Percentiles rank a stretch among this genome's conserved stretches.
Evolutionary conservation across 2,113 vertebrate species (phyloP).

Genomic region (Nipponia nippon): DNA sequence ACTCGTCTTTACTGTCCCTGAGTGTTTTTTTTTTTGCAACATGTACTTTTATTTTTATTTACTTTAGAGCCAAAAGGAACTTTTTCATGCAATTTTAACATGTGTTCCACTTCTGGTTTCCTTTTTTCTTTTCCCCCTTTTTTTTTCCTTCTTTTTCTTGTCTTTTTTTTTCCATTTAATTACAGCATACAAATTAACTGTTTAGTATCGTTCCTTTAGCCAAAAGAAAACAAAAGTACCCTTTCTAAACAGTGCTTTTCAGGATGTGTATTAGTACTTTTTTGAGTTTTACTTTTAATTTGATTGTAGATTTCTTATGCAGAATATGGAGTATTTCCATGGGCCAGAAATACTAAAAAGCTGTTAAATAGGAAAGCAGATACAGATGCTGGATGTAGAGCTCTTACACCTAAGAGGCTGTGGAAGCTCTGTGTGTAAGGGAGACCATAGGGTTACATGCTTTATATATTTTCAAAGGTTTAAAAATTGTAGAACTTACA

Average conservation of each 20-base stretch:
- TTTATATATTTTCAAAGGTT: background rate
- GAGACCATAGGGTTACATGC: background rate
- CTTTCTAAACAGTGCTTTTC: background rate
- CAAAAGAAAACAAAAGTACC: background rate
- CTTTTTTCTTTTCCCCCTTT: background rate
- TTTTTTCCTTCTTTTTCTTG: background rate
- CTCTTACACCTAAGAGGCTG: background rate
- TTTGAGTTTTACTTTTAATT: background rate
- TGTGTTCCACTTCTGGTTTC: background rate
- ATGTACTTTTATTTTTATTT: background rate
- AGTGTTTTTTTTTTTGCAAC: background rate
- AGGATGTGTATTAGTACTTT: background rate
- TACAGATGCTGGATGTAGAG: background rate
- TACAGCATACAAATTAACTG: background rate
- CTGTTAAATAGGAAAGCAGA: background rate
- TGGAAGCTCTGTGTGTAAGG: background rate
- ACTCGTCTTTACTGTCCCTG: background rate
- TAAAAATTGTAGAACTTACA: background rate
- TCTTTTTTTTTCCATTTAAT: background rate
- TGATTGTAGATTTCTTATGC: background rate
- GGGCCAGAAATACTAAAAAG: background rate
- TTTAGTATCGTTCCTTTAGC: background rate
- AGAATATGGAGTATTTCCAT: background rate
- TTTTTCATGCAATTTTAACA: background rate
- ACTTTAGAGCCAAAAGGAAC: background rate